Conservation (phyloP, 2,797 vertebrate species). For the Ataeniobius toweri region DNA sequence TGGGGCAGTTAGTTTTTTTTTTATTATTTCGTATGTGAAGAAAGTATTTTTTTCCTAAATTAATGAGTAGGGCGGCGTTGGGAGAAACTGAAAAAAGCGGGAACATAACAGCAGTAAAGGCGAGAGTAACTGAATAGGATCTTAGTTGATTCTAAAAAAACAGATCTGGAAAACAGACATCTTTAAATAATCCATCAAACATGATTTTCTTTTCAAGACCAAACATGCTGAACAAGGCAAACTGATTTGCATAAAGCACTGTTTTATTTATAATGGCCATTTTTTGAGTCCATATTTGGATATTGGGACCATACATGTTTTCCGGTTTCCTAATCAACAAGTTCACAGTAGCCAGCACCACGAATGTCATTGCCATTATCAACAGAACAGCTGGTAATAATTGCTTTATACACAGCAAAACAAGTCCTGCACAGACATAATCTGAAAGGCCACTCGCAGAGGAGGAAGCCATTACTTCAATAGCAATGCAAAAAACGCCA, state of each 20-base stretch:
- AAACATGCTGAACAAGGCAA: not conserved
- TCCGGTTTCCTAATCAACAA: not conserved
- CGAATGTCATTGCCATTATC: not conserved
- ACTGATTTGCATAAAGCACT: not conserved
- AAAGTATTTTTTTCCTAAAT: constrained; percentile 7
- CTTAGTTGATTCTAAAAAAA: not conserved
- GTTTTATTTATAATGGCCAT: not conserved
- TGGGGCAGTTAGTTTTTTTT: not conserved
- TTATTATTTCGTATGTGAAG: constrained; percentile 13
- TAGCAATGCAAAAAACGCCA: not conserved
- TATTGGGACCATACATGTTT: not conserved
- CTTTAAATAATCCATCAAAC: not conserved
- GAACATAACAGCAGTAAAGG: not conserved
- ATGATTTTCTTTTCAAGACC: not conserved
- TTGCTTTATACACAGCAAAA: not conserved
- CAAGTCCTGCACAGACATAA: not conserved
- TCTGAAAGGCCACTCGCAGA: too few species aligned
- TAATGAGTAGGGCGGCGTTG: constrained; percentile 1
- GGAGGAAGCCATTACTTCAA: too few species aligned
- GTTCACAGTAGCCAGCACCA: not conserved
- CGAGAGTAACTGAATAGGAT: not conserved
- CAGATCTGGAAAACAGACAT: too few species aligned
- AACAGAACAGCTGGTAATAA: not conserved
- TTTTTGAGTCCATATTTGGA: not conserved
- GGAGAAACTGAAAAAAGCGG: constrained; percentile 2